These are phyloP conservation scores for Ashinkailepas kermadecensis DNA, from an alignment of 2,888 invertebrate genomes.

Conservation along the genomic window DNA sequence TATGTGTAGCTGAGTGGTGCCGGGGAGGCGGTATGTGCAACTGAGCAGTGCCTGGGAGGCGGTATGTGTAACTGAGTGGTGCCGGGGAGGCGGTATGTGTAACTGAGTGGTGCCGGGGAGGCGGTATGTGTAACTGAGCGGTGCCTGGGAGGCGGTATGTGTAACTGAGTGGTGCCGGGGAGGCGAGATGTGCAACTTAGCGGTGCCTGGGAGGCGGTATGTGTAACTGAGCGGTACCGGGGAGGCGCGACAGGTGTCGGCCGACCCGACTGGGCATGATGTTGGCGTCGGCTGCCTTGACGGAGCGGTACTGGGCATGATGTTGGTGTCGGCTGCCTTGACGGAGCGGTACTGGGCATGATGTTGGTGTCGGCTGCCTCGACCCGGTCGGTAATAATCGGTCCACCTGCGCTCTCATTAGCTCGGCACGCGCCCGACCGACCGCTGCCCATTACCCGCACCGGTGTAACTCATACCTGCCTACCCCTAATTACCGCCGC, in stretches of 20 bases:
- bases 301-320: too few relatives aligned
- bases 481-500: conserved; percentile 11
- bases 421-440: conserved; percentile 1
- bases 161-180: too few relatives aligned
- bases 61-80: too few relatives aligned
- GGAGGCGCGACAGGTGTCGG: neutral
- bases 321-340: neutral
- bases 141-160: too few relatives aligned
- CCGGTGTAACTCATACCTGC: conserved; percentile 4
- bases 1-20: neutral
- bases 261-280: neutral
- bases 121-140: too few relatives aligned
- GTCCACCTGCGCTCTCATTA: neutral
- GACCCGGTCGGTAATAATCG: neutral
- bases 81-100: too few relatives aligned
- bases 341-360: neutral
- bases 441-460: neutral
- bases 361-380: neutral
- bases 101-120: neutral
- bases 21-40: neutral
- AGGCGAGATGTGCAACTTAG: neutral
- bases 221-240: too few relatives aligned
- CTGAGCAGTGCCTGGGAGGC: too few relatives aligned
- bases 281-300: too few relatives aligned
- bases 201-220: neutral